Evolutionary conservation across 2,797 vertebrate species (phyloP), one percentile per base, ranked within the genome.

Genomic region (Megaceryle alcyon): DNA sequence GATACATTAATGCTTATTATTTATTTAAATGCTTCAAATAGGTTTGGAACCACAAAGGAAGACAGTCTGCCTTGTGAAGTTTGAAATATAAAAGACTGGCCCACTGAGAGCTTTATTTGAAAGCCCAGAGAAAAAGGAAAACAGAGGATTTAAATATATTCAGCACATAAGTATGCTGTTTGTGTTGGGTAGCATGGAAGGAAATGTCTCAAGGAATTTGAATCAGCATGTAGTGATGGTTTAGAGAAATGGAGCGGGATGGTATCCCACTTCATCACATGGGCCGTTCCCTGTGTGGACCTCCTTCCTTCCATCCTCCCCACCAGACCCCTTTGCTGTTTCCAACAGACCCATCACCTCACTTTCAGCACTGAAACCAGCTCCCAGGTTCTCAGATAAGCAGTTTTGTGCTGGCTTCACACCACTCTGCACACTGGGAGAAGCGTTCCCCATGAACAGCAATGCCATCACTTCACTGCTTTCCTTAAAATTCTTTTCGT

Each of bases 11-110:
- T 92, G 82, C 84, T 75, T 91, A 95, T 94, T 93, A 86, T 92
- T 94, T 96, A 95, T 95, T 96, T 89, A 96, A 92, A 53, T 94
- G 72, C 86, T 90, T 96, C 88, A 85, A 35, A 89, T 92, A 82
- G 69, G 26, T 93, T 89, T 93, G 79, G 75, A 96, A 85, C 81
- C 91, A 94, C 91, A 92, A 93, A 94, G 86, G 68, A 95, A 91
- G 86, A 71, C 79, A 60, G 69, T 78, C 86, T 89, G 82, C 79
- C 54, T 92, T 91, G 57, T 94, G 92, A 95, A 92, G 79, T 94
- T 87, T 89, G 72, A 94, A 87, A 94, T 91, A 69, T 46, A 81
- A 91, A 94, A 94, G 61, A 81, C 59, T n/a, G 25, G 56, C 49
- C 80, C 26, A 0, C n/a, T 59, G 86, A 93, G 88, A 76, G 49